Evolutionary conservation across 30 jellyfish, hydroid and myxozoan genomes (phyloP), one percentile per base, ranked within the genome.

Genomic region (Aurelia sp.): DNA sequence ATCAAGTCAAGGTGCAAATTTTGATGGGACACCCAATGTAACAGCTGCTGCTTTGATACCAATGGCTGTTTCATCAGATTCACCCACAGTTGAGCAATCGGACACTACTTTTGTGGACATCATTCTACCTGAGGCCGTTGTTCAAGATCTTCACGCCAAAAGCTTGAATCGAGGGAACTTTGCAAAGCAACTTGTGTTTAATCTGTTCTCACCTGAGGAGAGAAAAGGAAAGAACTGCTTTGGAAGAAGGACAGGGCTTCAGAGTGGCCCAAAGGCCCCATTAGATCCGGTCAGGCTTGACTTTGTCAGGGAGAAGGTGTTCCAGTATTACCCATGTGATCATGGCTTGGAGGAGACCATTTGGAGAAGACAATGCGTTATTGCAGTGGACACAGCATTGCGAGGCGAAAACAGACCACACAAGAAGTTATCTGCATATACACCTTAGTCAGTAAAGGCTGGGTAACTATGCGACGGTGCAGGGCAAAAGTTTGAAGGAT

Each of bases 331-430:
- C 58, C 98, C 98, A 27, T 96, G 90, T 70, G 88, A 70, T 9
- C 71, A 67, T 4, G 95, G 81, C 30, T 91, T 78, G 22, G 97
- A 86, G 60, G 98, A 93, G 61, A 74, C 95, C 0, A 48, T 93
- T 53, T 93, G 98, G 98, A 88, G 95, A 52, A 60, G 96, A 57
- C 97, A 93, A 30, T 93, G 98, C 81, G 98, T 93, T n/a, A 84
- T 93, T 68, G 97, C 98, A 19, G 92, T 93, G 24, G 98, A 93
- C 76, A 88, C 98, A 1, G 98, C 97, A 48, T 66, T 93, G 61
- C 82, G 98, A 13, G 96, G 97, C 2, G 98, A 93, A 60, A 78
- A 82, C 88, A 83, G 98, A 35, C 89, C 89, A 19, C 80, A 79
- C 64, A 79, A 79, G 38, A 62, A 44, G 3, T 8, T 44, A 44